Conservation (phyloP, 2,888 invertebrate species). For the Hemistola chrysoprasaria region DNA sequence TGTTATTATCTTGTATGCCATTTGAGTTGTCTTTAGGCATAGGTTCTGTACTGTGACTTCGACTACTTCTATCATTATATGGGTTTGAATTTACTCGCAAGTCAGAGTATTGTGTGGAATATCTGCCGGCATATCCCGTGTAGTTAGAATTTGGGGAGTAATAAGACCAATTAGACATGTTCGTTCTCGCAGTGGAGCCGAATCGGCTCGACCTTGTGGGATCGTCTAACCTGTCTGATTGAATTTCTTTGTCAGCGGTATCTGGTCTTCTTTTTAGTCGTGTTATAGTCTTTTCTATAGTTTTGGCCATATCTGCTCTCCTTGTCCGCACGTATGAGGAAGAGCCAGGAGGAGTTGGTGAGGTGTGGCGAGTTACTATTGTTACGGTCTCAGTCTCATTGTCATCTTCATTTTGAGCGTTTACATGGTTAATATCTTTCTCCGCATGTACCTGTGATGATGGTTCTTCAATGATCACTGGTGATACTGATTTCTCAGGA, state of each 20-base stretch:
- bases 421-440: background rate
- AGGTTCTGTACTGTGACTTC: slow-evolving; percentile 66
- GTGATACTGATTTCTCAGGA: slow-evolving; percentile 43
- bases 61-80: slow-evolving; percentile 58
- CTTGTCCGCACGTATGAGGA: slow-evolving; percentile 84
- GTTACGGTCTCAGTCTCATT: slow-evolving; percentile 75
- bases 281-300: slow-evolving; percentile 86
- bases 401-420: slow-evolving; percentile 22
- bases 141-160: slow-evolving; percentile 75
- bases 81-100: slow-evolving; percentile 54
- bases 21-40: slow-evolving; percentile 47
- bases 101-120: slow-evolving; percentile 71
- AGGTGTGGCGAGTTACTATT: slow-evolving; percentile 89
- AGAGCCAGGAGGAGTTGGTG: slow-evolving; percentile 88
- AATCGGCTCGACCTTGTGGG: slow-evolving; percentile 85
- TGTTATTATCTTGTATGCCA: slow-evolving; percentile 42
- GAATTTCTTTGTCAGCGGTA: slow-evolving; percentile 87
- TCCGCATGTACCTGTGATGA: slow-evolving; percentile 24
- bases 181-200: slow-evolving; percentile 80
- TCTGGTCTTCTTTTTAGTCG: slow-evolving; percentile 80
- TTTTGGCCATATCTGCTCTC: slow-evolving; percentile 87
- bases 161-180: slow-evolving; percentile 84
- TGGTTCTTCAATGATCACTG: slow-evolving; percentile 40
- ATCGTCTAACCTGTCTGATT: slow-evolving; percentile 88
- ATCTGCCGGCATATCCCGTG: slow-evolving; percentile 73